Conservation (phyloP, 2,888 invertebrate genomes). For the Folsomia manolachei region DNA sequence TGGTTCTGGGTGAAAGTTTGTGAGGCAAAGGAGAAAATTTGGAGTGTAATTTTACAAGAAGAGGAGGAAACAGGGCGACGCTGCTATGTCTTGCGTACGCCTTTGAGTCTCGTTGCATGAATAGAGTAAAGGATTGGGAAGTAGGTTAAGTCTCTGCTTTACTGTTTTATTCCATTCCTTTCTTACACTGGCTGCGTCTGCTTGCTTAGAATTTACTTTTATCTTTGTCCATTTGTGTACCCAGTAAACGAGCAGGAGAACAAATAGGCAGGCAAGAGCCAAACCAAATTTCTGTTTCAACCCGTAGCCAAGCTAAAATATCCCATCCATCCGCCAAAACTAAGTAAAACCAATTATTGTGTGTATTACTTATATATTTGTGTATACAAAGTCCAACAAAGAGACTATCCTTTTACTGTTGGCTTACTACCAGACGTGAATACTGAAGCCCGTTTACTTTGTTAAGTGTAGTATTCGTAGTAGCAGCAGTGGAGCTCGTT, state of each 20-base stretch:
- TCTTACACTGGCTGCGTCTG: background rate
- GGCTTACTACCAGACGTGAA: too few species aligned
- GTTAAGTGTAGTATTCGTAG: too few species aligned
- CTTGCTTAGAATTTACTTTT: constrained; percentile 2
- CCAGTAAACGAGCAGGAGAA: constrained; percentile 8
- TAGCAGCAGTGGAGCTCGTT: background rate
- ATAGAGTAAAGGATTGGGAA: background rate
- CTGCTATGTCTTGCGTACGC: background rate
- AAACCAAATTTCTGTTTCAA: background rate
- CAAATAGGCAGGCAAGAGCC: constrained; percentile 3
- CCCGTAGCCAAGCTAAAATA: too few species aligned
- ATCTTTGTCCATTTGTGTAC: constrained; percentile 8
- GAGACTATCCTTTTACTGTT: background rate
- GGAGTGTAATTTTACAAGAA: background rate
- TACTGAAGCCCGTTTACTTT: too few species aligned
- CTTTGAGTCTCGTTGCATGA: background rate
- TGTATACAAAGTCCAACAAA: background rate
- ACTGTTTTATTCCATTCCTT: background rate
- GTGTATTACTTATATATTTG: too few species aligned
- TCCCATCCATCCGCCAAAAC: background rate
- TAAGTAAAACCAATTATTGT: background rate
- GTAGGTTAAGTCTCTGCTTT: constrained; percentile 4
- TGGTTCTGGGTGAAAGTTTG: background rate
- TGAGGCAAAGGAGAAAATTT: background rate
- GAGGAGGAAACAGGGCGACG: background rate